phyloP scores from a whole-genome alignment of 1,140 invertebrate genomes.

The Nautilus pompilius region DNA sequence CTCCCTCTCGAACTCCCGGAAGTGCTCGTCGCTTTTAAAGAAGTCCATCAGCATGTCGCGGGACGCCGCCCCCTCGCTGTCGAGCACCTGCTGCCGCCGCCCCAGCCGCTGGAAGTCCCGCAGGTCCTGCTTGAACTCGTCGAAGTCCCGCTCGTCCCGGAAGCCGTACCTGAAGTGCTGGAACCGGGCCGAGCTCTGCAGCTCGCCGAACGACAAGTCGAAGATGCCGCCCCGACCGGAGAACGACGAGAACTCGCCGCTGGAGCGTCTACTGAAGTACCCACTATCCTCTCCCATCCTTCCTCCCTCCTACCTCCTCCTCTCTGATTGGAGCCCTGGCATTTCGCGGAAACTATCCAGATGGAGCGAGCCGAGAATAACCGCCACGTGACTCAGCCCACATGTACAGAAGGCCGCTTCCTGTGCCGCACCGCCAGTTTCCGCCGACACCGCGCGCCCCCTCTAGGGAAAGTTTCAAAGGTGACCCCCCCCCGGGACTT shows the following conservation, averaged over 20 bases:
- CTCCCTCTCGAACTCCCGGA: slow-evolving; percentile 47
- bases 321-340: too few species aligned
- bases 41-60: slow-evolving; percentile 39
- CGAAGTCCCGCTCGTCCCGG: slow-evolving; percentile 44
- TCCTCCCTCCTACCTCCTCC: too few species aligned
- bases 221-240: slow-evolving; percentile 33
- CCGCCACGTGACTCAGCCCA: too few species aligned
- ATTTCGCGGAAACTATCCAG: too few species aligned
- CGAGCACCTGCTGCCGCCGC: background rate
- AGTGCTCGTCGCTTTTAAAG: slow-evolving; percentile 44
- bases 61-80: background rate
- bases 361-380: too few species aligned
- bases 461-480: too few species aligned
- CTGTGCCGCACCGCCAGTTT: too few species aligned
- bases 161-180: slow-evolving; percentile 38
- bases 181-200: slow-evolving; percentile 22
- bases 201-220: slow-evolving; percentile 31
- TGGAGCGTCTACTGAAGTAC: slow-evolving; percentile 1
- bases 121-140: slow-evolving; percentile 45
- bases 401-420: too few species aligned
- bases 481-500: too few species aligned
- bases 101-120: slow-evolving; percentile 27
- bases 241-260: slow-evolving; percentile 14
- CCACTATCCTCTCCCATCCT: slow-evolving; percentile 5
- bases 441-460: too few species aligned